Evolutionary conservation across 64 coral and sea anemone species (phyloP).

Genomic region (Anthopleura sola): DNA sequence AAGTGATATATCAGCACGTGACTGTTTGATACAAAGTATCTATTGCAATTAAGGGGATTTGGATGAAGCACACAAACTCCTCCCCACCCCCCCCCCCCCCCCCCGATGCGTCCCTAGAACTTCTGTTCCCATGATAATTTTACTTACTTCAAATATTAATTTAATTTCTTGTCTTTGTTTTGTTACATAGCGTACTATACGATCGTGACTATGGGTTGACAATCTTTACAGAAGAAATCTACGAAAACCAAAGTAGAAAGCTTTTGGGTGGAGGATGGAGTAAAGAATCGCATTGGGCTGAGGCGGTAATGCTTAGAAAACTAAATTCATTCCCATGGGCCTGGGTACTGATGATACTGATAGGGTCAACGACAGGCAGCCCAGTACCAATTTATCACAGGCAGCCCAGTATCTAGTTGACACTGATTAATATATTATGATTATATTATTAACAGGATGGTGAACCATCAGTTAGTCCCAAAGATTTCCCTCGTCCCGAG

Average conservation of each 20-base stretch:
- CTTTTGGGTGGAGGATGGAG: constrained; percentile 49
- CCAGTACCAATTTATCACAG: too few relatives aligned
- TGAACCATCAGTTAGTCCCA: constrained; percentile 22
- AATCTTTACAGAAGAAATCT: constrained; percentile 43
- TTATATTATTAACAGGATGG: constrained; percentile 33
- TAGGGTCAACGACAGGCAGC: too few relatives aligned
- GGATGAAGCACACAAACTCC: too few relatives aligned
- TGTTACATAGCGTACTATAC: constrained; percentile 24
- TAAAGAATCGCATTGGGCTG: constrained; percentile 31
- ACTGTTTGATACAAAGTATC: too few relatives aligned
- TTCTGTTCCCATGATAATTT: too few relatives aligned
- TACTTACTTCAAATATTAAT: background rate
- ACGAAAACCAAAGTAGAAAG: constrained; percentile 42
- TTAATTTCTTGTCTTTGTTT: background rate
- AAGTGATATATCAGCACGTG: too few relatives aligned
- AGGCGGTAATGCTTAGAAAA: constrained; percentile 20
- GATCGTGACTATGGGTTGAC: constrained; percentile 42
- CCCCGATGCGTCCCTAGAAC: too few relatives aligned
- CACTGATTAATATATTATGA: background rate
- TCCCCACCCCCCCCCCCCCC: too few relatives aligned
- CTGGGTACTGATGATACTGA: background rate
- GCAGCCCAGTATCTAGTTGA: too few relatives aligned
- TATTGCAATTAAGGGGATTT: too few relatives aligned
- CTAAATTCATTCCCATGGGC: background rate
- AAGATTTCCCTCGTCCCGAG: constrained; percentile 23